Conservation (phyloP, 92 coral and sea anemone genomes). For the Anthopleura xanthogrammica region DNA sequence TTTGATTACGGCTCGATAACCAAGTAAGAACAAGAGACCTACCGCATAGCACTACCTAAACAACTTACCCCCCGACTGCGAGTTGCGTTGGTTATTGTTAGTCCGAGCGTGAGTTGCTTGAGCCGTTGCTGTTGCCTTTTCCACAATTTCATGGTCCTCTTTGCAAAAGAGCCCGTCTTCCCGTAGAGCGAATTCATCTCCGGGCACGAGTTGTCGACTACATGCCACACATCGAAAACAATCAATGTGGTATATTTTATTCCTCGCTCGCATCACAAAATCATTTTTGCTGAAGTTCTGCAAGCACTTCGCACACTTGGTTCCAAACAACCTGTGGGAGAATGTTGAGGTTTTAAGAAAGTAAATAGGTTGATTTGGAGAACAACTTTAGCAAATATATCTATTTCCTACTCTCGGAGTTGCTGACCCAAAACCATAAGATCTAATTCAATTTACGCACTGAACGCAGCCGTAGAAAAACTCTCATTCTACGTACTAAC, state of each 20-base stretch:
- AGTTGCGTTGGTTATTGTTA: conserved; percentile 44
- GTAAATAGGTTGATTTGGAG: conserved; percentile 65
- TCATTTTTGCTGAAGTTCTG: conserved; percentile 92
- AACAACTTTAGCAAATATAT: conserved; percentile 88
- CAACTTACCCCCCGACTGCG: conserved; percentile 67
- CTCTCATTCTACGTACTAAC: conserved; percentile 3
- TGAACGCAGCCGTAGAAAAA: conserved; percentile 13
- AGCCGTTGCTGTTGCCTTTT: conserved; percentile 92
- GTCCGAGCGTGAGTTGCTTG: conserved; percentile 80
- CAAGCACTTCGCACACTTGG: conserved; percentile 97
- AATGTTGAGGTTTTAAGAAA: conserved; percentile 42
- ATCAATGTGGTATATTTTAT: conserved; percentile 94
- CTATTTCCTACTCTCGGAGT: conserved; percentile 46
- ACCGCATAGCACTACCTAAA: conserved; percentile 75
- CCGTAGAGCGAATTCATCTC: conserved; percentile 95
- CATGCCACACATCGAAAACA: conserved; percentile 99
- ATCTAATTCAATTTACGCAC: conserved; percentile 22
- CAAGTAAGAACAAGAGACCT: conserved; percentile 68
- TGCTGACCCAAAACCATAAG: conserved; percentile 31
- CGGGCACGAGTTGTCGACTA: conserved; percentile 92
- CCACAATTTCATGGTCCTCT: conserved; percentile 96
- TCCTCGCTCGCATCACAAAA: conserved; percentile 96
- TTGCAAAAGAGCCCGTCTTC: conserved; percentile 97
- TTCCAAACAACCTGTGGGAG: conserved; percentile 88
- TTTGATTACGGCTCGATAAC: conserved; percentile 84